phyloP scores from a whole-genome alignment of 2,888 invertebrate genomes.

The Drosophila neoperkinsi region DNA sequence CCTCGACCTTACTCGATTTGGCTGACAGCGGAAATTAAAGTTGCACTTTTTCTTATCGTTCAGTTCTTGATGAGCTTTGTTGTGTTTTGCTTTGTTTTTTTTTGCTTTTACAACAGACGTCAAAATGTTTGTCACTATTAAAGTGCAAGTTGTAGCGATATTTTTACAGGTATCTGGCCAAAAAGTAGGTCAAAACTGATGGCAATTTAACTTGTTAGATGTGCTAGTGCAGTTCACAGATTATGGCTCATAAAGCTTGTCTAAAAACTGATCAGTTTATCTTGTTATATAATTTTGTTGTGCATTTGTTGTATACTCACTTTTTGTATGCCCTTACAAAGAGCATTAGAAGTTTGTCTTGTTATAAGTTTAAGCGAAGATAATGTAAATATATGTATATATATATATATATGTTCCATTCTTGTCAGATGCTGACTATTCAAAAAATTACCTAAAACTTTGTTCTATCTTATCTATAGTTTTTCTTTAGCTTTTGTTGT shows the following conservation, averaged over 20 bases:
- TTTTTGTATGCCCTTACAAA: neutral
- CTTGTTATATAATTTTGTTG: neutral
- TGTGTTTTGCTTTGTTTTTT: constrained; percentile 9
- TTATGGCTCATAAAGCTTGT: neutral
- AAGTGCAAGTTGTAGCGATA: neutral
- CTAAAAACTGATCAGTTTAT: neutral
- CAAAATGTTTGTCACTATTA: constrained; percentile 9
- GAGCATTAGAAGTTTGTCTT: neutral
- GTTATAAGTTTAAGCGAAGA: neutral
- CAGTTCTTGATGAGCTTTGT: constrained; percentile 33
- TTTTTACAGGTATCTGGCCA: no score
- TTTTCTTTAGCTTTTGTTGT: neutral
- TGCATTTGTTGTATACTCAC: neutral
- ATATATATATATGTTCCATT: neutral
- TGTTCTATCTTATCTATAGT: constrained; percentile 20
- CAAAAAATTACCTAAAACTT: neutral
- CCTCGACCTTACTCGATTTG: neutral
- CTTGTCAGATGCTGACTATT: neutral
- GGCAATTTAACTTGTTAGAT: neutral
- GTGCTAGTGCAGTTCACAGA: neutral
- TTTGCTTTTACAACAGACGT: constrained; percentile 20
- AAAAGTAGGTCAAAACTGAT: neutral
- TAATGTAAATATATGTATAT: neutral
- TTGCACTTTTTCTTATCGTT: constrained; percentile 37
- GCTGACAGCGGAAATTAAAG: constrained; percentile 70